Evolutionary conservation across 2,797 vertebrate genomes (phyloP), one percentile per base, ranked within the genome.

Genomic region (Anableps anableps): DNA sequence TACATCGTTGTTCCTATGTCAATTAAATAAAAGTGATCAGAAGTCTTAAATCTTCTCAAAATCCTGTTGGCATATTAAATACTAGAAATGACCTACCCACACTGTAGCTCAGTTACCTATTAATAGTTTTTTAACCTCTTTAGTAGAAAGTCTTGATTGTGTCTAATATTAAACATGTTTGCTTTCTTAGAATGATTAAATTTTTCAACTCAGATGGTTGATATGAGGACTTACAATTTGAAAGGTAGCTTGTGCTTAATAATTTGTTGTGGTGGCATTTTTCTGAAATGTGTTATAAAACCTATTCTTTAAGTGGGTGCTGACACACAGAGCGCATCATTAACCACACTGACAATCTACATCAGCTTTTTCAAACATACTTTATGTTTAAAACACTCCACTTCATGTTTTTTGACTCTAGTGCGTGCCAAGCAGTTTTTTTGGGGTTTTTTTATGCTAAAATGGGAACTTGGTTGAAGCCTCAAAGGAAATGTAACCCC

Each of bases 31-130:
- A 85, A 75, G 50, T 45, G 26, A 70, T 53, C 77, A 62, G 75
- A 76, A 58, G 36, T 70, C 72, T 78, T 60, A 4, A 34, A 34
- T 38, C 17, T 55, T 75, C 70, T 84, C 29, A 6, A 72, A 31
- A 17, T 9, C 43, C 75, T 86, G 29, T 41, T 73, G 48, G 31
- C 79, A 47, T 43, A 45, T 75, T 80, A 51, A 66, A 38, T n/a
- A 76, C 47, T 60, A 13, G 11, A 14, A 68, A 81, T 80, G 43
- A 66, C 58, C 77, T 62, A 72, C 48, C 45, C 47, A 29, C n/a
- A 71, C 34, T 19, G 51, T 29, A 19, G 5, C 72, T 85, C n/a
- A n/a, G 85, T 93, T 78, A 92, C 34, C 80, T 19, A 91, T 94
- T 92, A 91, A 93, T 81, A 51, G 79, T 58, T 11, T 55, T 70